Percentiles rank a stretch among this genome's conserved stretches.
Conservation (phyloP, 92 coral and sea anemone species). For the Pocillopora grandis region DNA sequence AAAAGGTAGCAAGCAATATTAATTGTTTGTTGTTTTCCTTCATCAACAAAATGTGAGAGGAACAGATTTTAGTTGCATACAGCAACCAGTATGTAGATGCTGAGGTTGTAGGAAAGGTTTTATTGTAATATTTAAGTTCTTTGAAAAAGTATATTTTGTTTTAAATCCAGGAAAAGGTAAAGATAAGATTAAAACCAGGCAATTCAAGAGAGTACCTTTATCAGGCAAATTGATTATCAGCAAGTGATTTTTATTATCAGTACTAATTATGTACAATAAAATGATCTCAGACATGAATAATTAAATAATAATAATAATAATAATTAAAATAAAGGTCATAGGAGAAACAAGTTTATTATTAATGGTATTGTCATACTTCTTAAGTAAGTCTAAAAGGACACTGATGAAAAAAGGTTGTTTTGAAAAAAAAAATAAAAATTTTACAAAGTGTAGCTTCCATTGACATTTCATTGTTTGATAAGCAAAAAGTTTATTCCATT, state of each 20-base stretch:
- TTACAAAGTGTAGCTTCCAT: not conserved
- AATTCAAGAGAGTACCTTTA: not conserved
- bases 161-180: too few relatives aligned
- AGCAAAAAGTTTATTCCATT: not conserved
- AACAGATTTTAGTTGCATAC: too few relatives aligned
- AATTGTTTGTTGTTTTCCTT: too few relatives aligned
- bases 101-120: too few relatives aligned
- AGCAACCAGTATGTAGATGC: too few relatives aligned
- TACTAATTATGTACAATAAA: constrained; percentile 13
- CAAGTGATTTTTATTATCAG: not conserved
- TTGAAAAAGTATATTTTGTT: too few relatives aligned
- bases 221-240: not conserved
- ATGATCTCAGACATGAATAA: constrained; percentile 7
- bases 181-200: not conserved
- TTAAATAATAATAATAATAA: not conserved
- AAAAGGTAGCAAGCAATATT: too few relatives aligned
- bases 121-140: too few relatives aligned
- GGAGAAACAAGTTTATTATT: not conserved
- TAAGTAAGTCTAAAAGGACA: not conserved
- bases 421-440: not conserved
- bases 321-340: too few relatives aligned
- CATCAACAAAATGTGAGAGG: too few relatives aligned
- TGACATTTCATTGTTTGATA: not conserved
- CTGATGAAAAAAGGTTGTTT: not conserved
- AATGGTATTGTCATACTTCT: not conserved